These are phyloP conservation scores for Drosophila affinis DNA, from an alignment of 2,888 invertebrate species.

Conservation along the genomic window DNA sequence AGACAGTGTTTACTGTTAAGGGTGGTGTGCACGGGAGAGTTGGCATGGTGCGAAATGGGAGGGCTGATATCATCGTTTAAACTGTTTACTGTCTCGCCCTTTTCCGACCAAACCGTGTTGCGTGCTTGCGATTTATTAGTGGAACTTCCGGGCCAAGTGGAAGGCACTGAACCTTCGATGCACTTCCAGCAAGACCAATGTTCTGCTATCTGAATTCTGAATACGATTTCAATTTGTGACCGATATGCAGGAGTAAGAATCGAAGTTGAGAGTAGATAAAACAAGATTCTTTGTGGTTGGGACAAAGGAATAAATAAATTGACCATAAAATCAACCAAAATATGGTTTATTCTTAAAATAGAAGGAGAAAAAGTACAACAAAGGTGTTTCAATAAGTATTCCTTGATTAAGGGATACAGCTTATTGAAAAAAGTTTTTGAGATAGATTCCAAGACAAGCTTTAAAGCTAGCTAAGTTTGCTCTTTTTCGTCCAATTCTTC, in stretches of 20 bases:
- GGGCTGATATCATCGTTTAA: conserved; percentile 63
- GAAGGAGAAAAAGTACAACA: not conserved
- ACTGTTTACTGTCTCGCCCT: conserved; percentile 48
- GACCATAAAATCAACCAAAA: not conserved
- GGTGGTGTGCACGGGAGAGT: not conserved
- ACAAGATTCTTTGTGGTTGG: not conserved
- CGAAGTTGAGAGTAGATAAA: not conserved
- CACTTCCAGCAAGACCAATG: not conserved
- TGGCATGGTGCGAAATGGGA: conserved; percentile 7
- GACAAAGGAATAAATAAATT: not conserved
- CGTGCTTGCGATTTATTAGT: conserved; percentile 63
- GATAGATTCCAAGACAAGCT: not conserved
- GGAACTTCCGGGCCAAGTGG: conserved; percentile 40
- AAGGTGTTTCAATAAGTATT: not conserved
- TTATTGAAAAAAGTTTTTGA: not conserved
- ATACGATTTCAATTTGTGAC: conserved; percentile 3
- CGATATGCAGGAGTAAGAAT: conserved; percentile 8
- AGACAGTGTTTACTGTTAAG: conserved; percentile 36
- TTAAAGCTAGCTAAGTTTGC: not conserved
- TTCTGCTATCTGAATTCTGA: not conserved
- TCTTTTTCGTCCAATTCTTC: not conserved
- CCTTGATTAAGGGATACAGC: not conserved
- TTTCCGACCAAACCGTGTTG: conserved; percentile 48
- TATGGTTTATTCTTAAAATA: too few relatives aligned
- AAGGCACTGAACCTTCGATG: not conserved